phyloP scores from a whole-genome alignment of 2,888 invertebrate genomes.

The Rhingia campestris region DNA sequence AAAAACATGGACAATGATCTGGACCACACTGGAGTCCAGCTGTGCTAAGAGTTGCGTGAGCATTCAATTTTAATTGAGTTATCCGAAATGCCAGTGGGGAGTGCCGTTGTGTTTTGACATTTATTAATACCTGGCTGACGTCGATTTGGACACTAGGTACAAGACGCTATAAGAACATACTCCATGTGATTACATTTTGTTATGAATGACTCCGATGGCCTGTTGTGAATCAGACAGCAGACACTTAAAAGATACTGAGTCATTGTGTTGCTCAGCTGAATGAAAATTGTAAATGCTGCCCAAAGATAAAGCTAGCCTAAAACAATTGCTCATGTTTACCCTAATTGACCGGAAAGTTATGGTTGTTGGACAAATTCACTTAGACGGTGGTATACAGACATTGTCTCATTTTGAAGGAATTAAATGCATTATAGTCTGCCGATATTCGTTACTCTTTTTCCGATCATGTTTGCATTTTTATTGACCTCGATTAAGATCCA shows the following conservation, averaged over 20 bases:
- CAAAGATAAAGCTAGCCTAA: slow-evolving; percentile 16
- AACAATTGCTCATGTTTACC: slow-evolving; percentile 39
- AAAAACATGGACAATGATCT: slow-evolving; percentile 44
- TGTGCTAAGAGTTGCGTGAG: slow-evolving; percentile 78
- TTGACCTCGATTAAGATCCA: too few species aligned
- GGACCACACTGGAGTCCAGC: slow-evolving; percentile 78
- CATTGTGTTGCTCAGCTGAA: slow-evolving; percentile 20
- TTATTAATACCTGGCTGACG: slow-evolving; percentile 82
- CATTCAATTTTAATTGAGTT: slow-evolving; percentile 80
- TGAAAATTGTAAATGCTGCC: slow-evolving; percentile 11
- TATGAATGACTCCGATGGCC: slow-evolving; percentile 35
- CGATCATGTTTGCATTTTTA: too few species aligned
- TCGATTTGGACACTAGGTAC: slow-evolving; percentile 78
- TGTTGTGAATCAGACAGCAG: slow-evolving; percentile 9
- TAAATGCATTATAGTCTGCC: too few species aligned
- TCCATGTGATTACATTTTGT: slow-evolving; percentile 58
- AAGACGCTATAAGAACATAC: slow-evolving; percentile 48
- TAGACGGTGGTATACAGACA: too few species aligned
- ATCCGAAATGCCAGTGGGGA: slow-evolving; percentile 75
- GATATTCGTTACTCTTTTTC: too few species aligned
- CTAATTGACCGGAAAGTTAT: slow-evolving; percentile 24
- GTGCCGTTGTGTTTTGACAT: slow-evolving; percentile 80
- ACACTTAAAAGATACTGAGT: slow-evolving; percentile 35
- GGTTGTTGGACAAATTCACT: slow-evolving; percentile 20
- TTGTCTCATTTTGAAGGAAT: too few species aligned